A percentile compares a stretch with the other conserved stretches of the same genome.
Evolutionary conservation across 1,140 invertebrate genomes (phyloP).

Genomic region (Platyscapa corneri): DNA sequence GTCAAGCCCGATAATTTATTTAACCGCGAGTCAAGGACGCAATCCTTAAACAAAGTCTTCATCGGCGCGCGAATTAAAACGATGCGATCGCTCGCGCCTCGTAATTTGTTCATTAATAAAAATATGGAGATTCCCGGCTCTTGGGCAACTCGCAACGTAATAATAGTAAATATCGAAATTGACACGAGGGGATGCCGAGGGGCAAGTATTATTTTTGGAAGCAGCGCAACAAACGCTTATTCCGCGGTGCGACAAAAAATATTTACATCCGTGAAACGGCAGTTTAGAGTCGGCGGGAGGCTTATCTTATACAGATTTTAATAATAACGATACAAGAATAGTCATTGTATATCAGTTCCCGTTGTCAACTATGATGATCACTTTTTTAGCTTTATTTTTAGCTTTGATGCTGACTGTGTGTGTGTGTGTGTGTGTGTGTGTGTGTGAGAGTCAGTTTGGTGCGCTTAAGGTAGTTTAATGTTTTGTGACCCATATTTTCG

Average conservation of each 20-base stretch:
- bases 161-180: background rate
- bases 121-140: too few species aligned
- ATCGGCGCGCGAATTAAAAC: background rate
- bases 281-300: too few species aligned
- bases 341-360: background rate
- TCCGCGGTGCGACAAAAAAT: too few species aligned
- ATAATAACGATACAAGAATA: background rate
- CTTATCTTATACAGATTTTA: background rate
- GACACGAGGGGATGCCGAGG: too few species aligned
- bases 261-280: background rate
- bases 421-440: too few species aligned
- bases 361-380: conserved; percentile 21
- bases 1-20: conserved; percentile 13
- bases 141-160: too few species aligned
- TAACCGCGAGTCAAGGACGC: conserved; percentile 8
- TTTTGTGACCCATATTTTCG: background rate
- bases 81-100: too few species aligned
- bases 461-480: conserved; percentile 11
- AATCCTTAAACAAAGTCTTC: background rate
- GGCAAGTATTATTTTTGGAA: background rate
- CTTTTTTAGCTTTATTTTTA: conserved; percentile 8
- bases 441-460: conserved; percentile 8
- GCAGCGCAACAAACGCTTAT: too few species aligned
- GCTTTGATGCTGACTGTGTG: conserved; percentile 12
- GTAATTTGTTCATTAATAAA: too few species aligned